Base-by-base conservation (phyloP, 2,797 vertebrate genomes). In the Argyrosomus regius region DNA sequence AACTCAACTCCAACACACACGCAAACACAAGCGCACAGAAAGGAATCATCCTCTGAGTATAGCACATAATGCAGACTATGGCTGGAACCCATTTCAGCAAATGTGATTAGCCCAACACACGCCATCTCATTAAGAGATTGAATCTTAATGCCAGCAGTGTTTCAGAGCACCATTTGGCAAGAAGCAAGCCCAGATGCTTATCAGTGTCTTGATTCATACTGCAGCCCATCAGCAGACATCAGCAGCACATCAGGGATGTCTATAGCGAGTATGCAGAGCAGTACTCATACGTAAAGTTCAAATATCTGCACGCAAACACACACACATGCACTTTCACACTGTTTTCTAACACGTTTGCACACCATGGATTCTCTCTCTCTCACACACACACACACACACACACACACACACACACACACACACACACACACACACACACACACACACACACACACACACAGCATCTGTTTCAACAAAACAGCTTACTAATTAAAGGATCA, bases 31-130 rank as follows among this genome's bases (percentile, higher is more conserved):
- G 43, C 16, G 11, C 61, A 67, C 53, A 46, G 65, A 74, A 10
- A 77, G 72, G 65, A 57, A 83, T 79, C 81, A 68, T 87, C 78
- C 71, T 80, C 72, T n/a, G 65, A 78, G 74, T 78, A 53, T 57
- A 66, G 82, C 77, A 69, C 75, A 81, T 80, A 89, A 90, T 70
- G 84, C 77, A 82, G 75, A 80, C 77, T 65, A 78, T 76, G 83
- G 69, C 90, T 90, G 88, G 88, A 90, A 91, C 83, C 72, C 83
- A 89, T 91, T 90, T 87, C 50, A 72, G 79, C 72, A 88, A 92
- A 90, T 90, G 85, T 86, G 87, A 91, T 93, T 92, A 92, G 80
- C 53, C 80, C 82, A 83, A 89, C 88, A 92, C 90, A 92, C 83
- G 79, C 83, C 85, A 89, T 87, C 81, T 86, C 88, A 89, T 93